A percentile compares a stretch with the other conserved stretches of the same genome.
Evolutionary conservation across 2,113 vertebrate genomes (phyloP).

Genomic region (Paradoxurus hermaphroditus): DNA sequence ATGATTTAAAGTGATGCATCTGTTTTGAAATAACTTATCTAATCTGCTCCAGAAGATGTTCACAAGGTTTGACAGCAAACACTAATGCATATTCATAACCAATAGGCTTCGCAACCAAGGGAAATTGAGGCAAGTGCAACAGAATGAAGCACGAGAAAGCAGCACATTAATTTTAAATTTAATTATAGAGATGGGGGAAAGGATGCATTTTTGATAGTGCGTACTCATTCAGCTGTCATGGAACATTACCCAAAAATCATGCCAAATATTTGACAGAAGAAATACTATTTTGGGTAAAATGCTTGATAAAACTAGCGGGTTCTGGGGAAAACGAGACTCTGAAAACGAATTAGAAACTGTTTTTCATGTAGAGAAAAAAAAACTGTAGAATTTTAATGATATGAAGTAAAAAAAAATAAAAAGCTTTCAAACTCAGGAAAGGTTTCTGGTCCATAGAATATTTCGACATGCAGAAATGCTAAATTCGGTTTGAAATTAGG

Average conservation of each 20-base stretch:
- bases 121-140: constrained; percentile 47
- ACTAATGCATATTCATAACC: constrained; percentile 51
- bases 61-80: constrained; percentile 39
- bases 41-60: constrained; percentile 32
- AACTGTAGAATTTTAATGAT: background rate
- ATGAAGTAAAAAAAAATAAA: background rate
- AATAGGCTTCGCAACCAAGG: background rate
- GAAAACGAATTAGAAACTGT: background rate
- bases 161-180: constrained; percentile 73
- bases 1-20: background rate
- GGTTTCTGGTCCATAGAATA: background rate
- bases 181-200: constrained; percentile 58
- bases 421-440: background rate
- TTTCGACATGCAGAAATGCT: background rate
- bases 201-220: constrained; percentile 41
- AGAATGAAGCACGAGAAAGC: constrained; percentile 42
- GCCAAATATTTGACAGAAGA: constrained; percentile 42
- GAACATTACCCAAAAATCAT: constrained; percentile 51
- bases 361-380: constrained; percentile 12
- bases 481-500: background rate
- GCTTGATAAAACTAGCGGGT: constrained; percentile 36
- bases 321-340: constrained; percentile 33
- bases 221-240: constrained; percentile 49
- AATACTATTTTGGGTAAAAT: constrained; percentile 52
- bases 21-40: constrained; percentile 17